Evolutionary conservation across 2,113 vertebrate species (phyloP).

Genomic region (Amia ocellicauda): DNA sequence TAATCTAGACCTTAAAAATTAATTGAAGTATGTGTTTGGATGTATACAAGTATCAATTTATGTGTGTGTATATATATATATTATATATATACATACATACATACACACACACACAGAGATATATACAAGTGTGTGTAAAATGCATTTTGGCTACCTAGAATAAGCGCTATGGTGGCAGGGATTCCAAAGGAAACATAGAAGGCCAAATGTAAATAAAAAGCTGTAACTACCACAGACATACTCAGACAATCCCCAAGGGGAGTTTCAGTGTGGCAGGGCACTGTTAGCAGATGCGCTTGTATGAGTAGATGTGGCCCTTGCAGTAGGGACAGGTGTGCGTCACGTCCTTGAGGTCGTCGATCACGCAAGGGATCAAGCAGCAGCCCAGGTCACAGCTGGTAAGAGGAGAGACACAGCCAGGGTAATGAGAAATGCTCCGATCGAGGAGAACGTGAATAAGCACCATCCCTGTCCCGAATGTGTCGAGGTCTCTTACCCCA

Average conservation of each 20-base stretch:
- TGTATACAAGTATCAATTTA: too few species aligned
- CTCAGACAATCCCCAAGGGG: constrained; percentile 13
- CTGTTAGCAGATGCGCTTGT: constrained; percentile 94
- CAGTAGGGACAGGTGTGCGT: constrained; percentile 96
- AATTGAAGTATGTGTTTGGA: too few species aligned
- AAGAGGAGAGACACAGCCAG: constrained; percentile 7
- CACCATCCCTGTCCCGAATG: neutral
- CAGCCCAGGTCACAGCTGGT: constrained; percentile 92
- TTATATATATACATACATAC: too few species aligned
- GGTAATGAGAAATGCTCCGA: neutral
- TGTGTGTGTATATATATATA: too few species aligned
- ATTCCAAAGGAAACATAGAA: constrained; percentile 21
- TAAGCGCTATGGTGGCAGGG: too few species aligned
- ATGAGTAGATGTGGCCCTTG: constrained; percentile 97
- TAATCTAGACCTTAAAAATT: too few species aligned
- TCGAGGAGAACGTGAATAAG: neutral
- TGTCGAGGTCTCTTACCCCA: constrained; percentile 72
- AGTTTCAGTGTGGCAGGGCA: neutral
- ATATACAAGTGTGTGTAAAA: too few species aligned
- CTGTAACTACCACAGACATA: neutral
- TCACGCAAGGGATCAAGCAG: constrained; percentile 94
- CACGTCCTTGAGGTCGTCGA: constrained; percentile 97
- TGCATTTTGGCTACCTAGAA: too few species aligned
- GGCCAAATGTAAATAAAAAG: constrained; percentile 19
- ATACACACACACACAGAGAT: too few species aligned